Conservation (phyloP, 2,113 vertebrate genomes). For the Nesogale talazaci region DNA sequence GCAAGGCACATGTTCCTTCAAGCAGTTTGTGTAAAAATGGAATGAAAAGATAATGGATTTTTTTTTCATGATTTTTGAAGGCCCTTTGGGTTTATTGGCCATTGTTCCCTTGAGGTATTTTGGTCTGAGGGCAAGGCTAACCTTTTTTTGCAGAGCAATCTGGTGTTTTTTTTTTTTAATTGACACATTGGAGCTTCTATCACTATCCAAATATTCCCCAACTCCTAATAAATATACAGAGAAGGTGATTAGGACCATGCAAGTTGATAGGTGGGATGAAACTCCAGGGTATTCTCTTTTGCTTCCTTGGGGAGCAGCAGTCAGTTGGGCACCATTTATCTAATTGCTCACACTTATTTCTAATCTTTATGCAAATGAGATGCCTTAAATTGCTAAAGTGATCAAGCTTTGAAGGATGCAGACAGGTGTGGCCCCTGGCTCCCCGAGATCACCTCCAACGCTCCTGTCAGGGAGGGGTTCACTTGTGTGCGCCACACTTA, state of each 20-base stretch:
- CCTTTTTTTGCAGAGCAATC: too few species aligned
- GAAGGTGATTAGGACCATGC: neutral
- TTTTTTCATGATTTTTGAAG: too few species aligned
- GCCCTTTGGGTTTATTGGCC: too few species aligned
- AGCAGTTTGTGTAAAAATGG: too few species aligned
- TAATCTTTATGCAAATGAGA: constrained; percentile 65
- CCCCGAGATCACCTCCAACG: neutral
- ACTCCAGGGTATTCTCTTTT: constrained; percentile 24
- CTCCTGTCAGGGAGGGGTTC: neutral
- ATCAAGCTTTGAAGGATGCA: constrained; percentile 50
- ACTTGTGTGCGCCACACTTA: neutral
- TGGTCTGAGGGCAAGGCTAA: too few species aligned
- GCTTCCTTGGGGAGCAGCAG: constrained; percentile 32
- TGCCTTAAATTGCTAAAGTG: constrained; percentile 58
- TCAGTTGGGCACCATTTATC: constrained; percentile 56
- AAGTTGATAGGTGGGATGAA: constrained; percentile 1
- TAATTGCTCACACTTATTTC: constrained; percentile 54
- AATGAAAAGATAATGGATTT: too few species aligned
- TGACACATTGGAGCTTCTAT: too few species aligned
- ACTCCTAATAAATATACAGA: neutral
- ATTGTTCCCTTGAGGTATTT: too few species aligned
- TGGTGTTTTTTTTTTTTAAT: too few species aligned
- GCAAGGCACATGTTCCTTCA: too few species aligned
- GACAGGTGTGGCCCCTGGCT: constrained; percentile 70
- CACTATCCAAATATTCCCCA: neutral